These are phyloP conservation scores for Nomada fabriciana DNA, from an alignment of 2,888 invertebrate species.

Conservation along the genomic window DNA sequence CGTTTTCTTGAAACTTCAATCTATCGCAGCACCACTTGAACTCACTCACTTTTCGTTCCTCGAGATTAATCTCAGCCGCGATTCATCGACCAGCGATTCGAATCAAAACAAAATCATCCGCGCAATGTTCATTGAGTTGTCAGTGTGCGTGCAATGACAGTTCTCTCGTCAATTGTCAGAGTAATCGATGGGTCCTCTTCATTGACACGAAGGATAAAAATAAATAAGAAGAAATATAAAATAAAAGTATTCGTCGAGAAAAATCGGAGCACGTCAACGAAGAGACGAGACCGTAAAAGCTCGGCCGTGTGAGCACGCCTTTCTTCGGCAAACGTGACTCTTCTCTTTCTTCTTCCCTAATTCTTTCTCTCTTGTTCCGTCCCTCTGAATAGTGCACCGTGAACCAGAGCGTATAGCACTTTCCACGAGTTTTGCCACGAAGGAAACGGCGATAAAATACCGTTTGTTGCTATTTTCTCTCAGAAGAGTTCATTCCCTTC, in stretches of 20 bases:
- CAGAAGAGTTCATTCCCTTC: not conserved
- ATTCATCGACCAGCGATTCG: conserved; percentile 15
- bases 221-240: not conserved
- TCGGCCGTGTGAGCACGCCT: conserved; percentile 47
- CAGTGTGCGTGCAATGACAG: not conserved
- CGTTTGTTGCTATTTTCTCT: conserved; percentile 38
- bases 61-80: conserved; percentile 29
- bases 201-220: not conserved
- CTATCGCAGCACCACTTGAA: conserved; percentile 45
- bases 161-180: not conserved
- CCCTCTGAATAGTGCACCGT: conserved; percentile 64
- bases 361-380: conserved; percentile 49
- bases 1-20: conserved; percentile 15
- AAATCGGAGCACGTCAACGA: conserved; percentile 14
- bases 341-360: conserved; percentile 42
- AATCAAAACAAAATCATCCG: not conserved
- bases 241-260: not conserved
- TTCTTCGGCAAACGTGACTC: conserved; percentile 37
- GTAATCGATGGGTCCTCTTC: not conserved
- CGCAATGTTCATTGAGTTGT: conserved; percentile 19
- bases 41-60: conserved; percentile 18
- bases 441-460: conserved; percentile 40
- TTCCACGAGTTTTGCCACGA: conserved; percentile 63
- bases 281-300: conserved; percentile 26
- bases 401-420: conserved; percentile 70